phyloP scores from a whole-genome alignment of 2,888 invertebrate genomes.

The Andrena dorsata region DNA sequence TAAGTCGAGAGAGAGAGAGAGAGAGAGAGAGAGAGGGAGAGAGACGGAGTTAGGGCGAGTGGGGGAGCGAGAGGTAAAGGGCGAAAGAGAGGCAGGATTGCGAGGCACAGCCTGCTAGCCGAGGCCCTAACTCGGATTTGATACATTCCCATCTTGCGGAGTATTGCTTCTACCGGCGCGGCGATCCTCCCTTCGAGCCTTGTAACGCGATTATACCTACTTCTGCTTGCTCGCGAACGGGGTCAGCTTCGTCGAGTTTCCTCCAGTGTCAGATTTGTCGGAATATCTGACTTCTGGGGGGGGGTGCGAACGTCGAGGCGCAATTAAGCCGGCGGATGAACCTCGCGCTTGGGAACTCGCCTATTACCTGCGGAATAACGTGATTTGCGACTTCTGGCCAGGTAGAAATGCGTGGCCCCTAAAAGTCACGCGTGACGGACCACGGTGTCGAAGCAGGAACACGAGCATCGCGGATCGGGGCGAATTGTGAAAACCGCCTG shows the following conservation, averaged over 20 bases:
- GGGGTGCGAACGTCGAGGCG: too few relatives aligned
- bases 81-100: slow-evolving; percentile 37
- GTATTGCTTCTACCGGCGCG: slow-evolving; percentile 68
- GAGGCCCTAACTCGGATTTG: slow-evolving; percentile 79
- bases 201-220: slow-evolving; percentile 48
- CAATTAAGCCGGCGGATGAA: too few relatives aligned
- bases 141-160: slow-evolving; percentile 75
- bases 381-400: too few relatives aligned
- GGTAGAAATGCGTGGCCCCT: neutral
- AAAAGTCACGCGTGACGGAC: slow-evolving; percentile 8
- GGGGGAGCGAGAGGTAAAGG: slow-evolving; percentile 10
- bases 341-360: too few relatives aligned
- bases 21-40: neutral
- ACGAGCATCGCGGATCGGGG: slow-evolving; percentile 24
- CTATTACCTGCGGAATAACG: too few relatives aligned
- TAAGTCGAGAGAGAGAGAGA: slow-evolving; percentile 69
- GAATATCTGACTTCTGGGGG: too few relatives aligned
- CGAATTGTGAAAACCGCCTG: slow-evolving; percentile 26
- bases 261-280: neutral
- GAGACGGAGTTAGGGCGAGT: slow-evolving; percentile 17
- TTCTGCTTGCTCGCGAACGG: slow-evolving; percentile 22
- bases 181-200: slow-evolving; percentile 23
- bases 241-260: slow-evolving; percentile 2
- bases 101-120: slow-evolving; percentile 48
- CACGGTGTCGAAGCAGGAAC: slow-evolving; percentile 6